Conservation (phyloP, 2,797 vertebrate genomes). For the Vespertilio murinus region DNA sequence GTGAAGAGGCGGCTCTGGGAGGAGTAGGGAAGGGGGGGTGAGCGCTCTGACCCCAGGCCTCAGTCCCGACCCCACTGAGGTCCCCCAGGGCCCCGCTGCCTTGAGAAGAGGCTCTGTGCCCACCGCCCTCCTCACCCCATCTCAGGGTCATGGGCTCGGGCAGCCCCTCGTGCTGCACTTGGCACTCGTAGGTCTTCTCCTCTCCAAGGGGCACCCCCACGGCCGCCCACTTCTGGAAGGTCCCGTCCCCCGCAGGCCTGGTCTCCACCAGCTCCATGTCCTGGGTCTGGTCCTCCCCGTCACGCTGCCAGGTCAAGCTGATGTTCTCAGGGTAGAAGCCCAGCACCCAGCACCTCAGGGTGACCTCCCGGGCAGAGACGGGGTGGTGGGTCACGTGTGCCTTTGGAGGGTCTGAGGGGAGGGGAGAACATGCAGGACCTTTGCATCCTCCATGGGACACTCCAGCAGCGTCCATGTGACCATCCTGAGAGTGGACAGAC, state of each 20-base stretch:
- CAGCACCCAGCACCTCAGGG: no score
- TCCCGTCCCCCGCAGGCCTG: background rate
- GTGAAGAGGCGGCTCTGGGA: background rate
- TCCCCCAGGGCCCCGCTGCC: background rate
- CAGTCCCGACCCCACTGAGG: background rate
- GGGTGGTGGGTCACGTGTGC: no score
- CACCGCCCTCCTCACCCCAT: background rate
- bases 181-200: no score
- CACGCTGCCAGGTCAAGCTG: background rate
- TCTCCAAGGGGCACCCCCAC: background rate
- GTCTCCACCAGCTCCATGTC: background rate
- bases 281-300: background rate
- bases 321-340: no score
- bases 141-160: background rate
- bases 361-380: no score
- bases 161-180: background rate
- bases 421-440: background rate
- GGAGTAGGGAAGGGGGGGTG: background rate
- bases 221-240: background rate
- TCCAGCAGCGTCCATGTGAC: background rate
- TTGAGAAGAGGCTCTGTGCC: background rate
- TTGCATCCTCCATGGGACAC: background rate
- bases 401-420: no score
- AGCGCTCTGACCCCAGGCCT: background rate
- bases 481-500: background rate